Base-by-base conservation (phyloP, 2,113 vertebrate genomes). In the Sardina pilchardus region DNA sequence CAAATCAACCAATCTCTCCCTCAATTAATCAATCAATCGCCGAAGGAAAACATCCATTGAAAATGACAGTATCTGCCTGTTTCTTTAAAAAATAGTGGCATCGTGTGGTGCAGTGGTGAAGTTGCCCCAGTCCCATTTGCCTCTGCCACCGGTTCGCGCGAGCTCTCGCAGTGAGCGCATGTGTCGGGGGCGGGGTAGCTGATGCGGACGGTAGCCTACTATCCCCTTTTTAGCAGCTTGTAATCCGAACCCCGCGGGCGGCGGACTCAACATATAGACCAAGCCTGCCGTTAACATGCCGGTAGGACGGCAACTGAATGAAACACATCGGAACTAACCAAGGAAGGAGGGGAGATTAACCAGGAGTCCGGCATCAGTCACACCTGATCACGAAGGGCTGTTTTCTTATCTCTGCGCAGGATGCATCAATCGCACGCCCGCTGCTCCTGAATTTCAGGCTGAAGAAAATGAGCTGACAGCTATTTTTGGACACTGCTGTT, bases 221-320 rank as follows among this genome's bases (percentile, higher is more conserved):
- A 59, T 36, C 88, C 90, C 91, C 92, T 90, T 24, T 92, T 93
- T 92, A 92, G 93, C 92, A 86, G 89, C 89, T 90, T 91, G 92
- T 85, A 94, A 93, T 83, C 87, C 93, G 90, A 95, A 93, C 91
- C 93, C 84, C 50, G 84, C 75, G 90, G 92, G 84, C 71, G 90
- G 92, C 85, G 75, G 92, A 86, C 78, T 89, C 85, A 78, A 59
- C 81, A 39, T 89, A 90, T 85, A 83, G 82, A 87, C 84, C 88
- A 75, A 63, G 85, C 85, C 88, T 87, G 86, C 86, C 87, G 50
- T 24, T 81, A 82, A 87, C n/a, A 47, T 89, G 81, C 89, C 88
- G 89, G 89, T 87, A 83, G 86, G 86, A 91, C 48, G 42, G 9
- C 3, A 67, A 26, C 19, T 44, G 85, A 81, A 24, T 43, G 80